A percentile compares a stretch with the other conserved stretches of the same genome.
phyloP scores from a whole-genome alignment of 2,113 vertebrate species.

The Oreochromis aureus region DNA sequence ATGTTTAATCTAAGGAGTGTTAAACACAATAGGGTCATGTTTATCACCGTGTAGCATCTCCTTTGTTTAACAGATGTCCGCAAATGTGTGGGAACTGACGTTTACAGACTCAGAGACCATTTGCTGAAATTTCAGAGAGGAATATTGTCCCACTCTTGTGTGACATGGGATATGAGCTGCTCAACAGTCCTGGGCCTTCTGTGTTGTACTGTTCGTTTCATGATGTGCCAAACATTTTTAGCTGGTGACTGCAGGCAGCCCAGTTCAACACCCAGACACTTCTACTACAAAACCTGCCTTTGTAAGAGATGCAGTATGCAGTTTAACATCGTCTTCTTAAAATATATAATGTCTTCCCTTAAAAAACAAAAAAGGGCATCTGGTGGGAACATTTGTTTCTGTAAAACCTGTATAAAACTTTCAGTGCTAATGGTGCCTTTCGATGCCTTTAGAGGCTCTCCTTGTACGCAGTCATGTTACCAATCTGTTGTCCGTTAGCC shows the following conservation, averaged over 20 bases:
- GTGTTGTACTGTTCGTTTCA: not conserved
- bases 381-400: not conserved
- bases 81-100: not conserved
- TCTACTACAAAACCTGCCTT: not conserved
- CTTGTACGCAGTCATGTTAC: not conserved
- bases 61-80: not conserved
- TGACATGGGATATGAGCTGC: not conserved
- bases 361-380: not conserved
- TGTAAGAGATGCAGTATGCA: not conserved
- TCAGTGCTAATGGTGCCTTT: not conserved
- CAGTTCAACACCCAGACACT: not conserved
- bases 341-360: not conserved
- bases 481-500: not conserved
- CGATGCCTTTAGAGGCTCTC: not conserved
- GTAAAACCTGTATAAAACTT: not conserved
- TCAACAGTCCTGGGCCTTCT: not conserved
- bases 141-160: not conserved
- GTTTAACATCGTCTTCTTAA: not conserved
- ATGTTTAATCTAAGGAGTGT: not conserved
- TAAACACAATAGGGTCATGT: not conserved
- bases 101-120: not conserved
- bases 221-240: not conserved
- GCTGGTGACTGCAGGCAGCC: not conserved
- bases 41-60: not conserved
- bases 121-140: not conserved